Evolutionary conservation across 1,140 invertebrate genomes (phyloP).

Genomic region (Agraylea sexmaculata): DNA sequence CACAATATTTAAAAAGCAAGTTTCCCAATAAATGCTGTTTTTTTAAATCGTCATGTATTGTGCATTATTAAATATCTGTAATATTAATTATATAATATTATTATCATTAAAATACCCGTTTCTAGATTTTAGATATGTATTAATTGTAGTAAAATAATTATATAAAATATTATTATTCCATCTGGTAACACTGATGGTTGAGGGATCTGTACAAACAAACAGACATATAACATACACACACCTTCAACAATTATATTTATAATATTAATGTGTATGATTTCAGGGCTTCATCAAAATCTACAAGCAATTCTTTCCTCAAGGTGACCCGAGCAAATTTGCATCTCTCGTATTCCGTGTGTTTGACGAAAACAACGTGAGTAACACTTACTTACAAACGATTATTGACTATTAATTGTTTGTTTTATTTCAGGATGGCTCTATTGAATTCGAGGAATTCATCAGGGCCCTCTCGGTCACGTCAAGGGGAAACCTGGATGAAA

Average conservation of each 20-base stretch:
- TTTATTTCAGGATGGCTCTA: constrained; percentile 78
- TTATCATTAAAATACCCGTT: not conserved
- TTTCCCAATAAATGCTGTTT: too few species aligned
- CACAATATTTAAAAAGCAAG: too few species aligned
- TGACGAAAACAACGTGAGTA: constrained; percentile 94
- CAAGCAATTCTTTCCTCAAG: constrained; percentile 97
- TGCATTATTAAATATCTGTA: too few species aligned
- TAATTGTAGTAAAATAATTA: not conserved
- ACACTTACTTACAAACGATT: constrained; percentile 1
- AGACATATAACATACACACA: too few species aligned
- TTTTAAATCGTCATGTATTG: too few species aligned
- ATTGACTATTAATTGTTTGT: not conserved
- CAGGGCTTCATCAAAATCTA: constrained; percentile 98
- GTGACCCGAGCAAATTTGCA: constrained; percentile 95
- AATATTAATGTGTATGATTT: constrained; percentile 26
- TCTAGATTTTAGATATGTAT: not conserved
- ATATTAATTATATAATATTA: not conserved
- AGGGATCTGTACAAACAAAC: too few species aligned
- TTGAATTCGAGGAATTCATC: constrained; percentile 97
- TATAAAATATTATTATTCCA: not conserved
- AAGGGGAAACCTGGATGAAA: constrained; percentile 90
- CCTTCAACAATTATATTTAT: constrained; percentile 3
- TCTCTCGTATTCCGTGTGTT: constrained; percentile 95
- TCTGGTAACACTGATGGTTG: not conserved
- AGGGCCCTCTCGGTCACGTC: constrained; percentile 91